These are phyloP conservation scores for Galerucella pusilla DNA, from an alignment of 2,888 invertebrate genomes.

Conservation along the genomic window DNA sequence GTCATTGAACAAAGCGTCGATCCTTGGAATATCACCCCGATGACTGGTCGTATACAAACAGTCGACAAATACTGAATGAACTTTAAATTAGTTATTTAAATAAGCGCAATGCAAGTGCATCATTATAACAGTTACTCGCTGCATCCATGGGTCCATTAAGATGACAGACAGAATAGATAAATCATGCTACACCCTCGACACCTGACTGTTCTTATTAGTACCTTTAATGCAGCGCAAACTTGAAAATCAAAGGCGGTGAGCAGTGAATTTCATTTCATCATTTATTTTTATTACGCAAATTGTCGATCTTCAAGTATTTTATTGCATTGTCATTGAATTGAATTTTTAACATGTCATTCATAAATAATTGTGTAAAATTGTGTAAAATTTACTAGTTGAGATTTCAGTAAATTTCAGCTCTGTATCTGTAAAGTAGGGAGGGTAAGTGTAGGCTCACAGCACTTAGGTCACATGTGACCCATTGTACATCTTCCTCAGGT, in stretches of 20 bases:
- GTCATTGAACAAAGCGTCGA: slow-evolving; percentile 1
- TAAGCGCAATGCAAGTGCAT: background rate
- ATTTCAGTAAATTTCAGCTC: no score
- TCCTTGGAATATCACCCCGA: background rate
- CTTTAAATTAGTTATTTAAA: background rate
- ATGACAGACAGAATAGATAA: background rate
- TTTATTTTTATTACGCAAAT: background rate
- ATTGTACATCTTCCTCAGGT: no score
- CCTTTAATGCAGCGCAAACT: background rate
- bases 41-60: background rate
- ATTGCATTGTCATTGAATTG: no score
- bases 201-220: background rate
- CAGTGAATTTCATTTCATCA: background rate
- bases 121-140: background rate
- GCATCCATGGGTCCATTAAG: background rate
- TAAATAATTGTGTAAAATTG: no score
- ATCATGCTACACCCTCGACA: background rate
- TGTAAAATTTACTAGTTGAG: no score
- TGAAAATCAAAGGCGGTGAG: background rate
- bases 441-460: no score
- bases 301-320: background rate
- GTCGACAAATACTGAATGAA: background rate
- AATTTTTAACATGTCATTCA: no score
- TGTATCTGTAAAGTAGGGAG: no score
- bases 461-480: no score